Percentiles rank a stretch among this genome's conserved stretches.
phyloP scores from a whole-genome alignment of 2,797 vertebrate species.

The Pogonophryne albipinna region DNA sequence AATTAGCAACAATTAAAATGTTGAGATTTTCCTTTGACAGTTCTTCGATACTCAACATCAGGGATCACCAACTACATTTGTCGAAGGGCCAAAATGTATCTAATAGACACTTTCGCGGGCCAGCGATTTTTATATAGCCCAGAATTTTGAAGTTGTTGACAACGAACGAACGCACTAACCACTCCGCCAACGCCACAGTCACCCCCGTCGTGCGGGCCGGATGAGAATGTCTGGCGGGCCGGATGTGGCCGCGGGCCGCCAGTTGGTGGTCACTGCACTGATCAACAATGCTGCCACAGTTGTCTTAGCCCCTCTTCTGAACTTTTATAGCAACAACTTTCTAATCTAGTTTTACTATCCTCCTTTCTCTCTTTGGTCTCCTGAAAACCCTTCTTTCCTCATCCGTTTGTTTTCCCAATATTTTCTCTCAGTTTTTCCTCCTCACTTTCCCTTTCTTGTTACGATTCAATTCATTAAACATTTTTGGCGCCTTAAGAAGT shows the following conservation, averaged over 20 bases:
- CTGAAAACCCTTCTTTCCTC: slow-evolving; percentile 49
- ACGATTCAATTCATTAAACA: slow-evolving; percentile 71
- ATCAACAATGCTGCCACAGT: neutral
- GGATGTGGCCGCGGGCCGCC: too few species aligned
- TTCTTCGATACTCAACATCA: slow-evolving; percentile 9
- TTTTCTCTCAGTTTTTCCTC: slow-evolving; percentile 38
- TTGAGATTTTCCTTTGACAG: neutral
- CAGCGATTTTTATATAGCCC: too few species aligned
- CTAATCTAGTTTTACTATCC: slow-evolving; percentile 14
- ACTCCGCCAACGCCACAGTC: too few species aligned
- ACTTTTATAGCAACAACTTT: slow-evolving; percentile 6
- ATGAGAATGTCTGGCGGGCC: too few species aligned
- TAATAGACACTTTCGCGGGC: too few species aligned
- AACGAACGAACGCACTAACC: too few species aligned
- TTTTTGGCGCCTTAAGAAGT: slow-evolving; percentile 51
- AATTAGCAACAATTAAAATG: slow-evolving; percentile 2
- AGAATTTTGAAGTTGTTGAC: too few species aligned
- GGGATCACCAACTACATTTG: too few species aligned
- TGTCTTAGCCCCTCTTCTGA: neutral
- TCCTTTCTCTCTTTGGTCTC: slow-evolving; percentile 22
- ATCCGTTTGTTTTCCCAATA: slow-evolving; percentile 44
- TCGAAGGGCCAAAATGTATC: too few species aligned
- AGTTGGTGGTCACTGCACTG: too few species aligned
- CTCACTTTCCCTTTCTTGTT: slow-evolving; percentile 61
- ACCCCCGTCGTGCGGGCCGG: too few species aligned